phyloP scores from a whole-genome alignment of 2,888 invertebrate genomes.

The Panzeria rudis region DNA sequence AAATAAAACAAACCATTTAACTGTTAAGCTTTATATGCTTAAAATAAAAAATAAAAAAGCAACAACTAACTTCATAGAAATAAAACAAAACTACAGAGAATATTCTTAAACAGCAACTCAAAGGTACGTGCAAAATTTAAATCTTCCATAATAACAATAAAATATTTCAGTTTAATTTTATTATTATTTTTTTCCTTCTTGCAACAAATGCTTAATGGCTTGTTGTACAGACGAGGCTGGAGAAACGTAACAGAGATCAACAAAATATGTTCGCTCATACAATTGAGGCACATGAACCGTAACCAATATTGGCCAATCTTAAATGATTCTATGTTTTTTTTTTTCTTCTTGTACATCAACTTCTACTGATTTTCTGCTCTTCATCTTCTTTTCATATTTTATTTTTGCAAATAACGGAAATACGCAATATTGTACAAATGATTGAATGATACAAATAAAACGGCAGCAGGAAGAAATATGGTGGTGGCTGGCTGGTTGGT shows the following conservation, averaged over 20 bases:
- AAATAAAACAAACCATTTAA: conserved; percentile 18
- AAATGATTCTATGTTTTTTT: conserved; percentile 63
- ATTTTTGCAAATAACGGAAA: conserved; percentile 54
- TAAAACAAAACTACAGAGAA: conserved; percentile 15
- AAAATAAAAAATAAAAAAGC: background rate
- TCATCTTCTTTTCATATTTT: conserved; percentile 41
- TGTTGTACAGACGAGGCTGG: background rate
- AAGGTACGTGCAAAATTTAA: conserved; percentile 32
- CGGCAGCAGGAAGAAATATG: conserved; percentile 39
- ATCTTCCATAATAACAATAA: conserved; percentile 13
- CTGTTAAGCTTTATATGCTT: conserved; percentile 3
- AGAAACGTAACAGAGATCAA: conserved; percentile 37
- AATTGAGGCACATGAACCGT: conserved; percentile 79
- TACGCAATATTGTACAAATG: conserved; percentile 51
- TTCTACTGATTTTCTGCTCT: conserved; percentile 15
- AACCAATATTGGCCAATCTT: conserved; percentile 81
- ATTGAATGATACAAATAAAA: conserved; percentile 20
- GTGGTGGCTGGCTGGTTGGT: background rate
- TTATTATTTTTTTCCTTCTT: background rate
- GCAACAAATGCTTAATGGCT: conserved; percentile 27
- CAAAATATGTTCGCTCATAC: background rate
- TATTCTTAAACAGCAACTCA: conserved; percentile 19
- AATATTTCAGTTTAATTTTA: conserved; percentile 4
- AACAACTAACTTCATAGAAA: background rate
- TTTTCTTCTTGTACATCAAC: background rate